Evolutionary conservation across 2,888 invertebrate species (phyloP), one percentile per base, ranked within the genome.

Genomic region (Platycheirus rosarum): DNA sequence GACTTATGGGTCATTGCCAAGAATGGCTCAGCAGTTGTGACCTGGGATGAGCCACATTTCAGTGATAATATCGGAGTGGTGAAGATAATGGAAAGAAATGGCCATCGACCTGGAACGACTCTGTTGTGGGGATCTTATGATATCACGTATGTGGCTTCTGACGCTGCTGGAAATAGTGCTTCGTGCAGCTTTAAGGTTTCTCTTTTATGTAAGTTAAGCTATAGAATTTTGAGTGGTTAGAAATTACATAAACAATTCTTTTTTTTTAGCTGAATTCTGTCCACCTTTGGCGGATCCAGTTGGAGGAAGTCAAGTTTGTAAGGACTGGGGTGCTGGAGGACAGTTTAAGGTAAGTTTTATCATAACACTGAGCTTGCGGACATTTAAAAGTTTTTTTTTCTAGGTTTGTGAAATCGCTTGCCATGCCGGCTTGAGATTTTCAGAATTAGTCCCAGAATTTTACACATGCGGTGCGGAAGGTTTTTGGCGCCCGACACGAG

Each of bases 381-480:
- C 4, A 32, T 32, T 32, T 6, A 32, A 32, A 32, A 0, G 18
- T 8, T 46, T 44, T 11, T 0, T 8, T 32, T 48, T 55, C n/a
- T 62, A 85, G 85, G 96, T 98, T 1, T 98, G 98, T 89, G 97
- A 97, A 90, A 97, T 97, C 77, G 93, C 94, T 53, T 97, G 97
- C 87, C 95, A 96, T 85, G 91, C 93, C 71, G 96, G 97, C n/a
- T 91, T 97, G 5, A 92, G 95, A 85, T 99, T 99, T 92, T 97
- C 98, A 0, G 96, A 97, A 88, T 94, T 94, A 70, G 96, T 98
- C n/a, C 98, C 98, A 0, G 95, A 96, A 85, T 98, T 98, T 92
- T 99, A 98, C 90, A 97, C 97, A 0, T 99, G 99, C 88, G 98
- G 98, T n/a, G 96, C 96, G 65, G 98, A 98, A 93, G 99, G 98